Conservation (phyloP, 2,888 invertebrate genomes). For the Flexamia atlantica region DNA sequence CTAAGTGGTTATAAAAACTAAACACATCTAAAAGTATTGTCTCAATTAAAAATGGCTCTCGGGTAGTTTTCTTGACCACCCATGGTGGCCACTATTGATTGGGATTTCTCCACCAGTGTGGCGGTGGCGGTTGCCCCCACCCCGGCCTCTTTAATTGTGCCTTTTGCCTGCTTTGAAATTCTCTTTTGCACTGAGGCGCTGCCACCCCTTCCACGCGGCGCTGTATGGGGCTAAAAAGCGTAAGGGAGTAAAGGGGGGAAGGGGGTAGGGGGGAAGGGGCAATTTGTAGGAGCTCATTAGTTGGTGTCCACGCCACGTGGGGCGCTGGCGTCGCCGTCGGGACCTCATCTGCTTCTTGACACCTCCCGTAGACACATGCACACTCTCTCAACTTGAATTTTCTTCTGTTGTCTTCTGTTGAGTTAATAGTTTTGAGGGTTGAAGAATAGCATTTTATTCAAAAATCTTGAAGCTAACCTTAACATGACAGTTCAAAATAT, state of each 20-base stretch:
- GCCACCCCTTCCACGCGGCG: constrained; percentile 58
- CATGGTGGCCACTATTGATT: constrained; percentile 37
- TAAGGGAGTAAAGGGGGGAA: constrained; percentile 65
- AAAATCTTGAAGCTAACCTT: no score
- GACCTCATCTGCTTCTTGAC: constrained; percentile 7
- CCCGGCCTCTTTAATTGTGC: constrained; percentile 65
- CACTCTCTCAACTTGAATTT: not conserved
- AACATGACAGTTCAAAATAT: no score
- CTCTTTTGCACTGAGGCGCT: constrained; percentile 63
- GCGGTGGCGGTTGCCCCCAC: constrained; percentile 55
- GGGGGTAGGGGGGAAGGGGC: constrained; percentile 69
- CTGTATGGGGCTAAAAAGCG: constrained; percentile 52
- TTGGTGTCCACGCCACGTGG: constrained; percentile 75
- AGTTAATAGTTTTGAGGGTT: no score
- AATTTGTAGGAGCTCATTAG: constrained; percentile 76
- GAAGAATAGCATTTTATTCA: no score
- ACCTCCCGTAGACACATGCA: not conserved
- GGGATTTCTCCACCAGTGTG: constrained; percentile 34
- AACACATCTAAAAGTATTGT: not conserved
- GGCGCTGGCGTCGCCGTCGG: constrained; percentile 67
- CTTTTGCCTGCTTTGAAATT: constrained; percentile 66
- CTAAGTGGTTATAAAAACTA: no score
- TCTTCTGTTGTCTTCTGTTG: no score
- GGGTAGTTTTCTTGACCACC: constrained; percentile 21
- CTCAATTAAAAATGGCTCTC: not conserved